These are phyloP conservation scores for Tenthredo amoena DNA, from an alignment of 2,888 invertebrate genomes.

Conservation along the genomic window DNA sequence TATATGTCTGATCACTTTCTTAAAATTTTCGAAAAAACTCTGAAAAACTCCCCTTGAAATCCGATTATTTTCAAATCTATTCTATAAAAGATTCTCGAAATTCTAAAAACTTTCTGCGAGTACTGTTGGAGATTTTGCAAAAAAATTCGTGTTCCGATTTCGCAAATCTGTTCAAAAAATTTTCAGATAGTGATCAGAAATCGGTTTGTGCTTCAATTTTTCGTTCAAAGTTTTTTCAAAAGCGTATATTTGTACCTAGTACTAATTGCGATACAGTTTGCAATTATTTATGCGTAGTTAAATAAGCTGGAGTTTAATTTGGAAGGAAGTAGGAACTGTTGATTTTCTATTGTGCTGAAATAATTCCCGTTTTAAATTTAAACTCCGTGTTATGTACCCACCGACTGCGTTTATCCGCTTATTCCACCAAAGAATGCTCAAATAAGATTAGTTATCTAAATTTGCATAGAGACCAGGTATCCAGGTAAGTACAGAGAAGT, in stretches of 20 bases:
- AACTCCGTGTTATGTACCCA: not conserved
- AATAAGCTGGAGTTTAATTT: not conserved
- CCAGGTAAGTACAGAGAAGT: not conserved
- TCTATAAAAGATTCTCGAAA: no score
- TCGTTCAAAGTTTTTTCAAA: no score
- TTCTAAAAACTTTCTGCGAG: no score
- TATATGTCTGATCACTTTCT: no score
- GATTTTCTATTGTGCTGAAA: slow-evolving; percentile 32
- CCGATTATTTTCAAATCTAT: no score
- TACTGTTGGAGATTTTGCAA: no score
- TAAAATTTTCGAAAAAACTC: no score
- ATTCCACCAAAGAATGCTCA: not conserved
- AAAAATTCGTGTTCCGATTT: no score
- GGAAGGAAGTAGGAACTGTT: slow-evolving; percentile 13
- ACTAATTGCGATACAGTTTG: slow-evolving; percentile 14
- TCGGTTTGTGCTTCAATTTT: not conserved
- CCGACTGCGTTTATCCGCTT: not conserved
- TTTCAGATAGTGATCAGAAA: no score
- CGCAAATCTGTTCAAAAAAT: no score
- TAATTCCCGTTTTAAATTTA: slow-evolving; percentile 24
- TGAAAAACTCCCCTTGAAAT: no score
- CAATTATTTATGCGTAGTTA: slow-evolving; percentile 27
- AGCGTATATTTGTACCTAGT: not conserved
- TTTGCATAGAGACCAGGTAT: slow-evolving; percentile 29
- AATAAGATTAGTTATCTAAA: slow-evolving; percentile 9